These are phyloP conservation scores for Trichogramma pretiosum DNA, from an alignment of 1,140 invertebrate species.

Conservation along the genomic window DNA sequence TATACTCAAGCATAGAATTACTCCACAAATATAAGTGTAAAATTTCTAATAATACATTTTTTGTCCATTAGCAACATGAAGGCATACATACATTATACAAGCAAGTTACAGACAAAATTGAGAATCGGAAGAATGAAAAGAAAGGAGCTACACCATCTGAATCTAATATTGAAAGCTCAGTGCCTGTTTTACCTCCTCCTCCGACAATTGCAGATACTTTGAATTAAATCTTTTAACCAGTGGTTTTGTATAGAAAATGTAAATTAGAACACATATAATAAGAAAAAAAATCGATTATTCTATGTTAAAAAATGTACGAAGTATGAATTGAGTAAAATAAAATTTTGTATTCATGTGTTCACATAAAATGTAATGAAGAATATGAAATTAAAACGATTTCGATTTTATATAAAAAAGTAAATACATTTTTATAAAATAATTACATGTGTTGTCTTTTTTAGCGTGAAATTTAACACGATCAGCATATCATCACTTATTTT, in stretches of 20 bases:
- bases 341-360: too few relatives aligned
- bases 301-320: background rate
- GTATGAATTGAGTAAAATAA: background rate
- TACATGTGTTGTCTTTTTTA: too few relatives aligned
- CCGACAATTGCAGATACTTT: slow-evolving; percentile 55
- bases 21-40: too few relatives aligned
- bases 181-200: slow-evolving; percentile 78
- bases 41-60: too few relatives aligned
- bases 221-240: too few relatives aligned
- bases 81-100: slow-evolving; percentile 73
- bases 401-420: too few relatives aligned
- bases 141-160: slow-evolving; percentile 51
- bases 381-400: slow-evolving; percentile 9
- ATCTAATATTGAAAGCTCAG: slow-evolving; percentile 60
- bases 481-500: too few relatives aligned
- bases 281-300: background rate
- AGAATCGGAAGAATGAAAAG: slow-evolving; percentile 54
- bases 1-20: slow-evolving; percentile 1
- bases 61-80: slow-evolving; percentile 78
- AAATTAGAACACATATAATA: slow-evolving; percentile 1
- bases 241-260: too few relatives aligned
- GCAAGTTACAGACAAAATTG: slow-evolving; percentile 68
- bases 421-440: too few relatives aligned
- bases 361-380: background rate
- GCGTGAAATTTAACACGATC: too few relatives aligned